These are phyloP conservation scores for Acanthiza pusilla DNA, from an alignment of 2,797 vertebrate species.

Conservation along the genomic window DNA sequence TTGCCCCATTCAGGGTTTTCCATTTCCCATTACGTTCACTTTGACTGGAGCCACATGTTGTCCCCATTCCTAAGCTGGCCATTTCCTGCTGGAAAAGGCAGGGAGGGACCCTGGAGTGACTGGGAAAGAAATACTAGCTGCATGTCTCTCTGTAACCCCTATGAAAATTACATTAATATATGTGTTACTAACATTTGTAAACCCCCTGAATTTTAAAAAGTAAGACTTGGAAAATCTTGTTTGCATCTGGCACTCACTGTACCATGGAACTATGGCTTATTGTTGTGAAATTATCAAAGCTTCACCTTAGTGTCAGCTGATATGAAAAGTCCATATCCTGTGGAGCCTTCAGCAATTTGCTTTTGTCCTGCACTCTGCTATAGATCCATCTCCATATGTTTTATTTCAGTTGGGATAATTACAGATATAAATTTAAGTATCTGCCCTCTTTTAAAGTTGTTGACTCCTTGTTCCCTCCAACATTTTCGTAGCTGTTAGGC, in stretches of 20 bases:
- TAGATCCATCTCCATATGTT: background rate
- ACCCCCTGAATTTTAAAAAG: background rate
- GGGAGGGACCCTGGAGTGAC: background rate
- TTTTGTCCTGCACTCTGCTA: background rate
- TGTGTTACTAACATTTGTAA: background rate
- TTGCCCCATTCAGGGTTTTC: conserved; percentile 19
- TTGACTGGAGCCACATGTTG: conserved; percentile 29
- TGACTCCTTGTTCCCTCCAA: background rate
- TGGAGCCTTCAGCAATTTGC: background rate
- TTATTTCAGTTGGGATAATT: background rate
- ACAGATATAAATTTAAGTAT: background rate
- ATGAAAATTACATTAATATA: background rate
- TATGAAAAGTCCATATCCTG: background rate
- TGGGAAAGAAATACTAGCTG: background rate
- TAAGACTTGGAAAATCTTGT: background rate
- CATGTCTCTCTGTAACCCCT: background rate
- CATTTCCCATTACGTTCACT: background rate
- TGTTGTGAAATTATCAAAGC: background rate
- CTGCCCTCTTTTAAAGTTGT: background rate
- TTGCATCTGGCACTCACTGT: background rate
- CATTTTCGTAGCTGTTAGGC: background rate
- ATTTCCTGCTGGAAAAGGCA: conserved; percentile 14
- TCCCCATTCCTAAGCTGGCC: background rate
- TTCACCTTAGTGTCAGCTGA: background rate
- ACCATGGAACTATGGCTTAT: background rate